phyloP scores from a whole-genome alignment of 2,888 invertebrate genomes.

The Creontiades dilutus region DNA sequence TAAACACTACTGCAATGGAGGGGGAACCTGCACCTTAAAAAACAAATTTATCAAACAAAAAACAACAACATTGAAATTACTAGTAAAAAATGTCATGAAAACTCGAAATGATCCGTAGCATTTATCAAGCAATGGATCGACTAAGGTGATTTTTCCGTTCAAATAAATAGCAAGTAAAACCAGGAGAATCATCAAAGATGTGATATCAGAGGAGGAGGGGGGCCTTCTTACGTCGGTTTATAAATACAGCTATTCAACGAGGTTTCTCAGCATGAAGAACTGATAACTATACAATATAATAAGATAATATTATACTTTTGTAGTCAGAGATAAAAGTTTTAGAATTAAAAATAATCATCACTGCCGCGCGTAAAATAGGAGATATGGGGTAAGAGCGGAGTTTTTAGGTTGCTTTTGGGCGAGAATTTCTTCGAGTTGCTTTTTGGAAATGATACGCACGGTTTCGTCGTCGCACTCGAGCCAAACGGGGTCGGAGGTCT shows the following conservation, averaged over 20 bases:
- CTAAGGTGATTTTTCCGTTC: neutral
- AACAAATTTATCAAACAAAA: too few species aligned
- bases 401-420: slow-evolving; percentile 86
- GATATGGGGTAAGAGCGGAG: slow-evolving; percentile 89
- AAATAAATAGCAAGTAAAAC: slow-evolving; percentile 8
- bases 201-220: neutral
- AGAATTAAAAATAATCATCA: slow-evolving; percentile 54
- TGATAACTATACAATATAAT: slow-evolving; percentile 42
- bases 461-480: slow-evolving; percentile 94
- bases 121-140: neutral
- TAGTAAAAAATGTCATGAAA: too few species aligned
- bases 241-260: slow-evolving; percentile 33
- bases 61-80: too few species aligned
- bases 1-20: too few species aligned
- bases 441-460: slow-evolving; percentile 87
- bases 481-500: slow-evolving; percentile 82
- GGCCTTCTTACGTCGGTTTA: neutral
- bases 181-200: neutral
- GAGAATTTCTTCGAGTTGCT: slow-evolving; percentile 88
- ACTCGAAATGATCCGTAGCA: too few species aligned
- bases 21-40: too few species aligned
- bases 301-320: slow-evolving; percentile 28
- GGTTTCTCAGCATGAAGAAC: slow-evolving; percentile 23
- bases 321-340: slow-evolving; percentile 52
- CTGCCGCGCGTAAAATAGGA: slow-evolving; percentile 87